Evolutionary conservation across 2,888 invertebrate species (phyloP), one percentile per base, ranked within the genome.

Genomic region (Diarsia mendica): DNA sequence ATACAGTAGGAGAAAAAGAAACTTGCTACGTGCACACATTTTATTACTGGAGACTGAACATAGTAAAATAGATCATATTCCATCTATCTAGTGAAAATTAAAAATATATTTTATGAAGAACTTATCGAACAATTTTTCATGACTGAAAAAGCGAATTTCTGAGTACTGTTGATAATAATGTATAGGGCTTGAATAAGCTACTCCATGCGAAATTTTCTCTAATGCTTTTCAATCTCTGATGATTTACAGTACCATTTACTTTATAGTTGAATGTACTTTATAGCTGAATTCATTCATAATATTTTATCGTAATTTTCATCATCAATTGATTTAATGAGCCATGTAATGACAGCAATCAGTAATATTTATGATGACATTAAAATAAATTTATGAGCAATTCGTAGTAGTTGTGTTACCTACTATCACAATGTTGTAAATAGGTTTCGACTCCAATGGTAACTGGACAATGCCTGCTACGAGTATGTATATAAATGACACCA

Each of bases 291-390:
- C 63, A 28, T 70, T 68, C 63, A 83, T 60, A 69, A 53, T 63
- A 68, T 64, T 80, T 78, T 70, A 58, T 70, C 49, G 61, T 67
- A 33, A 80, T 77, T 79, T 63, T 55, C 33, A 67, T 51, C 66
- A 63, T 63, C 60, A 77, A 46, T 61, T 53, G 61, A 82, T 64
- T 53, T 71, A 83, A 83, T 83, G 67, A 33, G 2, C 51, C 20
- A 23, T 18, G 58, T 64, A 67, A 80, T 70, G 63, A 64, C 67
- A 39, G 23, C 46, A 20, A 44, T 71, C 46, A 68, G 13, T 72
- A 48, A 48, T 67, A 55, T 65, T 49, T 48, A 58, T 83, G 58
- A 67, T n/a, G 46, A 48, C 6, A 10, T 69, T 77, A 33, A 61
- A 51, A 55, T 69, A 9, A 58, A 18, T 39, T 11, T 13, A 28